phyloP scores from a whole-genome alignment of 1,140 invertebrate species.

The Magallana ariakensis region DNA sequence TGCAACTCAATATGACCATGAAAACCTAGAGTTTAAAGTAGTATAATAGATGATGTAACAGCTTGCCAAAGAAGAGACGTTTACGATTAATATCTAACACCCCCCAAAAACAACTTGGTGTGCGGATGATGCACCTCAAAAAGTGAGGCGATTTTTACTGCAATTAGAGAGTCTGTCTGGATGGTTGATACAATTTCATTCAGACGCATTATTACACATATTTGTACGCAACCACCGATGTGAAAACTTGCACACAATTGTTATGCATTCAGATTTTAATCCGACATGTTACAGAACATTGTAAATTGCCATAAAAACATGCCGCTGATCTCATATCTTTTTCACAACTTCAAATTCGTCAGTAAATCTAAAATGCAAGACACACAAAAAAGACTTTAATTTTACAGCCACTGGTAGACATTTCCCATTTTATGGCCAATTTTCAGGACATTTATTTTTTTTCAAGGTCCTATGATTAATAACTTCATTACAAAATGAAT shows the following conservation, averaged over 20 bases:
- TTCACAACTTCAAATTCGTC: too few species aligned
- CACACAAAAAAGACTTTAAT: too few species aligned
- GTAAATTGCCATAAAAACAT: too few species aligned
- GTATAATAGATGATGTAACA: conserved; percentile 10
- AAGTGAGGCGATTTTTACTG: neutral
- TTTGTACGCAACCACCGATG: neutral
- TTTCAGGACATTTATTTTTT: too few species aligned
- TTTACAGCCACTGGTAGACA: too few species aligned
- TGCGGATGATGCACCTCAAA: neutral
- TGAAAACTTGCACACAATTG: conserved; percentile 17
- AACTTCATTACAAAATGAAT: too few species aligned
- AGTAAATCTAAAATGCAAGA: too few species aligned
- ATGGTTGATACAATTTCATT: neutral
- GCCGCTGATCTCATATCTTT: too few species aligned
- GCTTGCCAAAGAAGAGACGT: neutral
- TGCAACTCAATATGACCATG: neutral
- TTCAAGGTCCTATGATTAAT: too few species aligned
- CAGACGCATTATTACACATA: neutral
- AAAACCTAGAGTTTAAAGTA: neutral
- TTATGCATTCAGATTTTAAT: neutral
- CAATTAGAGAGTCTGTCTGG: neutral
- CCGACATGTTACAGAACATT: neutral
- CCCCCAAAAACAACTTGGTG: neutral
- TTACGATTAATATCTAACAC: neutral
- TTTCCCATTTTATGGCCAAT: too few species aligned